Conservation (phyloP, 2,888 invertebrate genomes). For the Limnephilus rhombicus region DNA sequence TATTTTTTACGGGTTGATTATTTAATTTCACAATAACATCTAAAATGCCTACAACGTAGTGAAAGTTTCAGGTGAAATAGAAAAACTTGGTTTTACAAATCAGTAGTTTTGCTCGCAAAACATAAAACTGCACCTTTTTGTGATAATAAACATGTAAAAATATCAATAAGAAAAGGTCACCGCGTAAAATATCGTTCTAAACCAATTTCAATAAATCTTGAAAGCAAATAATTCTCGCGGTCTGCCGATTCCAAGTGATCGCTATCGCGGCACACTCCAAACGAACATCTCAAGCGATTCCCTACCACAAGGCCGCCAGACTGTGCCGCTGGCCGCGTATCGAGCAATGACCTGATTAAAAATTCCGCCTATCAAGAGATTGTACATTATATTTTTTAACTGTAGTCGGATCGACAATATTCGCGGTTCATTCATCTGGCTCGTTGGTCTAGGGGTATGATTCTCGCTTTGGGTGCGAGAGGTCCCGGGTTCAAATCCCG, state of each 20-base stretch:
- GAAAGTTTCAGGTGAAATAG: no score
- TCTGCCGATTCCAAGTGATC: background rate
- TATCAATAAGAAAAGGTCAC: no score
- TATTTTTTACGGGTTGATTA: no score
- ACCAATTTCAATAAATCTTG: background rate
- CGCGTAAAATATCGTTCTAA: background rate
- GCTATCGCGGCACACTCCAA: background rate
- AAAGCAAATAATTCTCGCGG: background rate
- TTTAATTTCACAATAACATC: no score
- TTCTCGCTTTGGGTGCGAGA: conserved; percentile 67
- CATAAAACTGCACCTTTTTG: no score
- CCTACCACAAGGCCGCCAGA: background rate
- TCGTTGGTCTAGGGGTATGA: conserved; percentile 67
- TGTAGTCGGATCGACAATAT: background rate
- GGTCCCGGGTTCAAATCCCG: conserved; percentile 67
- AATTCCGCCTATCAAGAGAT: background rate
- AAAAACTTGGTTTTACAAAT: no score
- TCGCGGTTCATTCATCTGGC: conserved; percentile 33
- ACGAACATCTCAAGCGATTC: background rate
- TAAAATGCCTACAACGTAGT: no score
- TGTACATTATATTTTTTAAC: background rate
- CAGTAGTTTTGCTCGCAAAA: no score
- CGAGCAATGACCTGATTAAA: background rate
- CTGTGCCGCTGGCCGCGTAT: background rate
- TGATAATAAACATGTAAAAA: background rate